Evolutionary conservation across 1,140 invertebrate species (phyloP).

Genomic region (Musca domestica): DNA sequence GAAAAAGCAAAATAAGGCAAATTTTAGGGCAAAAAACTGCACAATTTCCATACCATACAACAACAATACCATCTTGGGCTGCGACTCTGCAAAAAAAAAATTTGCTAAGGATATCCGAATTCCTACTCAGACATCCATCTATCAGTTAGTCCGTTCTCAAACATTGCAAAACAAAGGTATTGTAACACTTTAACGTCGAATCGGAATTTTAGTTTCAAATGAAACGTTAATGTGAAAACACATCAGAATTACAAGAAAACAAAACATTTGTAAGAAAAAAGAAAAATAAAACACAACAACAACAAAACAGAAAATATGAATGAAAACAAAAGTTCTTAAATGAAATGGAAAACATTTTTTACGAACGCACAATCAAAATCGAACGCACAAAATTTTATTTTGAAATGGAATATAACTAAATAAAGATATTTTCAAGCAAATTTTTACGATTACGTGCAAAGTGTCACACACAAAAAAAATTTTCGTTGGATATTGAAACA

Average conservation of each 20-base stretch:
- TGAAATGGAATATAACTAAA: no score
- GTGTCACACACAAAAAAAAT: not conserved
- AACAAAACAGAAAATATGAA: not conserved
- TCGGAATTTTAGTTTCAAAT: constrained; percentile 46
- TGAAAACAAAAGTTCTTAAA: no score
- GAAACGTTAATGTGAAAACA: constrained; percentile 45
- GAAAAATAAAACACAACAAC: not conserved
- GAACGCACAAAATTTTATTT: no score
- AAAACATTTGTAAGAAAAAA: not conserved
- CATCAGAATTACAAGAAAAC: not conserved
- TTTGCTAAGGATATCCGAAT: not conserved
- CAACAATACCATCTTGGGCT: not conserved
- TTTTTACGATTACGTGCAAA: not conserved
- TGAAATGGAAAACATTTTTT: no score
- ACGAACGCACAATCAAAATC: no score
- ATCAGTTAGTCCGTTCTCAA: no score
- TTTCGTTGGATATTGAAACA: not conserved
- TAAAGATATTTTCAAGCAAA: no score
- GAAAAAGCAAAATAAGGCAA: not conserved
- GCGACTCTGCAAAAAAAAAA: not conserved
- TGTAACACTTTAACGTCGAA: constrained; percentile 23
- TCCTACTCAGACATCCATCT: not conserved
- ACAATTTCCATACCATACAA: no score
- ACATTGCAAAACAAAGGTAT: constrained; percentile 9
- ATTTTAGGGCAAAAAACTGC: not conserved